Evolutionary conservation across 2,888 invertebrate genomes (phyloP).

Genomic region (Hemaris fuciformis): DNA sequence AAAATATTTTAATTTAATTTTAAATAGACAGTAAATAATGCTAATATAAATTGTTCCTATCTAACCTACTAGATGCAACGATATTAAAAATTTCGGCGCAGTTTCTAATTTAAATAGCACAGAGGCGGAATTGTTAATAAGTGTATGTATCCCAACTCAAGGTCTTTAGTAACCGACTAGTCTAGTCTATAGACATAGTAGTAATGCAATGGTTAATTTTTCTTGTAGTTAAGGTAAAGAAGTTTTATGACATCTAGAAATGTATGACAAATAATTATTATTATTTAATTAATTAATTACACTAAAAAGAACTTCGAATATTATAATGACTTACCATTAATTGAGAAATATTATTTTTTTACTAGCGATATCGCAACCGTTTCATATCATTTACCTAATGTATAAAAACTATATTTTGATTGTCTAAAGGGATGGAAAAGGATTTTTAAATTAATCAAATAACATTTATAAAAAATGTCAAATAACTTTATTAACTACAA

Average conservation of each 20-base stretch:
- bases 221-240: not conserved
- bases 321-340: no score
- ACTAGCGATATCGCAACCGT: no score
- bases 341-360: no score
- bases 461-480: constrained; percentile 38
- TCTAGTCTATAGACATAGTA: not conserved
- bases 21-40: no score
- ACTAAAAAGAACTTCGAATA: no score
- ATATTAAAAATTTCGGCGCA: not conserved
- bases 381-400: no score
- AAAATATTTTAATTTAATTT: no score
- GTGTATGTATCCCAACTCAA: constrained; percentile 11
- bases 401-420: no score
- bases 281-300: no score
- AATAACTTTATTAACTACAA: constrained; percentile 59
- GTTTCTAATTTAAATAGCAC: not conserved
- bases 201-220: not conserved
- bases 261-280: not conserved
- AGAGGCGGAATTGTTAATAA: not conserved
- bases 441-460: constrained; percentile 26
- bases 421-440: not conserved
- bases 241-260: no score
- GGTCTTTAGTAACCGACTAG: not conserved
- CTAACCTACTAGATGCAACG: not conserved
- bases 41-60: not conserved